Percentiles rank a stretch among this genome's conserved stretches.
These are phyloP conservation scores for Epizoanthus stellaris DNA, from an alignment of 92 coral and sea anemone species.

Conservation along the genomic window DNA sequence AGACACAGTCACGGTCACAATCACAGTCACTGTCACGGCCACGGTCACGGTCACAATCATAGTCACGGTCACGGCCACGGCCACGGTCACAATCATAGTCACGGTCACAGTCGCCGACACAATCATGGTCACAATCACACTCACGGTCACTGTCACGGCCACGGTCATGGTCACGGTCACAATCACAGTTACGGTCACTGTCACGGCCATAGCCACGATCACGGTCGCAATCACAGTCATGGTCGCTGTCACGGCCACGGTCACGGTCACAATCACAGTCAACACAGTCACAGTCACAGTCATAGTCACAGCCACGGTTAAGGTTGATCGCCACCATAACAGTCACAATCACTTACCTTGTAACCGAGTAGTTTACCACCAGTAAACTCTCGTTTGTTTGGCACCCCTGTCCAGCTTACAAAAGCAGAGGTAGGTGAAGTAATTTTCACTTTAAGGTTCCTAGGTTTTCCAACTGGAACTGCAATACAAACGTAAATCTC, in stretches of 20 bases:
- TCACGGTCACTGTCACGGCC: not conserved
- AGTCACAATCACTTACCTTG: conserved; percentile 68
- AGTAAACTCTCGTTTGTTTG: conserved; percentile 60
- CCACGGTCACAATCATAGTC: not conserved
- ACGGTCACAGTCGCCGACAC: no score
- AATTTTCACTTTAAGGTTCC: conserved; percentile 74
- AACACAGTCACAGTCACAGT: not conserved
- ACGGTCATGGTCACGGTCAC: not conserved
- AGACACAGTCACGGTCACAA: not conserved
- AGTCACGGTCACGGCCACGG: not conserved
- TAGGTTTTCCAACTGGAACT: conserved; percentile 87
- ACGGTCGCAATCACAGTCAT: not conserved
- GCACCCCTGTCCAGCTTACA: conserved; percentile 90
- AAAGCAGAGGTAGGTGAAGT: conserved; percentile 84
- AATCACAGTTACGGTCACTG: not conserved
- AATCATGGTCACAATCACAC: no score
- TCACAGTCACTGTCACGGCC: no score
- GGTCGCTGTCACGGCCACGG: not conserved
- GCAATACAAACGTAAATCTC: not conserved
- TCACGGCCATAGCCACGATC: not conserved
- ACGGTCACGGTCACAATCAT: not conserved
- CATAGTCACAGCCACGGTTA: not conserved
- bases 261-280: not conserved
- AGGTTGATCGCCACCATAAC: not conserved
- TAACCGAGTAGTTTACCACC: conserved; percentile 94